phyloP scores from a whole-genome alignment of 2,888 invertebrate genomes.

The Tetrapedia diversipes region DNA sequence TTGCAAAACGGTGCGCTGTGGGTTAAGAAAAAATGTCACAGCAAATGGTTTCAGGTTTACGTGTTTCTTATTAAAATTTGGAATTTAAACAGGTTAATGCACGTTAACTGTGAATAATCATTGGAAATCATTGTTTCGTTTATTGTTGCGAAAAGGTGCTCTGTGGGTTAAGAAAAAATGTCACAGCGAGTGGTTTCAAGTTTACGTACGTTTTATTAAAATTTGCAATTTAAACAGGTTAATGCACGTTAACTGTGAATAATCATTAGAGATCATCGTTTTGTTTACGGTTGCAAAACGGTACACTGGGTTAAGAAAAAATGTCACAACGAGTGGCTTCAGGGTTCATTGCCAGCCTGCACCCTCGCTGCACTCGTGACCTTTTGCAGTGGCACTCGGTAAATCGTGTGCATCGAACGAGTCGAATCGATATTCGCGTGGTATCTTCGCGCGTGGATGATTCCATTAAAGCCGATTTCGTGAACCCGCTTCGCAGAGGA shows the following conservation, averaged over 20 bases:
- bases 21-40: constrained; percentile 17
- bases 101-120: too few relatives aligned
- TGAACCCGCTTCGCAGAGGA: background rate
- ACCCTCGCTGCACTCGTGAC: constrained; percentile 22
- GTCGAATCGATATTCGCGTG: constrained; percentile 14
- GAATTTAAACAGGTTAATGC: too few relatives aligned
- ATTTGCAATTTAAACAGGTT: too few relatives aligned
- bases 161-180: too few relatives aligned
- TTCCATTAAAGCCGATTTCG: background rate
- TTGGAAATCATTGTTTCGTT: too few relatives aligned
- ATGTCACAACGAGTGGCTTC: constrained; percentile 17
- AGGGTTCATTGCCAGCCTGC: constrained; percentile 36
- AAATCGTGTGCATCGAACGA: constrained; percentile 16
- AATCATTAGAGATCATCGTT: constrained; percentile 9
- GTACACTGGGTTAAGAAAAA: constrained; percentile 18
- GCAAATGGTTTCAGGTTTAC: constrained; percentile 33
- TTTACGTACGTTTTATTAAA: too few relatives aligned
- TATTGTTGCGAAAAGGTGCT: too few relatives aligned
- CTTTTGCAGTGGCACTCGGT: constrained; percentile 22
- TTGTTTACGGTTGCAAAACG: constrained; percentile 29
- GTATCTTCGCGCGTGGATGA: constrained; percentile 12
- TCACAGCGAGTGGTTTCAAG: too few relatives aligned
- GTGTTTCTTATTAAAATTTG: too few relatives aligned
- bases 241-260: too few relatives aligned
- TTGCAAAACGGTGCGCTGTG: constrained; percentile 8